A percentile compares a stretch with the other conserved stretches of the same genome.
These are phyloP conservation scores for Phataginus tetradactyla DNA, from an alignment of 2,797 vertebrate genomes.

Conservation along the genomic window DNA sequence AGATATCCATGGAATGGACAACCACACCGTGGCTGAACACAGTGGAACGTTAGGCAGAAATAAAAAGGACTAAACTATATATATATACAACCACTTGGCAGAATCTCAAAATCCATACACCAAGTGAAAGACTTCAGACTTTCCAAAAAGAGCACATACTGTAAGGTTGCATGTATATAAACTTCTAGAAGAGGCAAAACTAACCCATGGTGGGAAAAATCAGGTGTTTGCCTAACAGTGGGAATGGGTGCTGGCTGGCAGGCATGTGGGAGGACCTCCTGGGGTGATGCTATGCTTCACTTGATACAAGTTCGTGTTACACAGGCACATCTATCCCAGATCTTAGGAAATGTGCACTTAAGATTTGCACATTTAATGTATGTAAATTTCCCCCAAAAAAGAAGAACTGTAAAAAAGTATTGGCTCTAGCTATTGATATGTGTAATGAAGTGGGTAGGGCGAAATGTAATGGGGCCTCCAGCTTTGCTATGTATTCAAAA, in stretches of 20 bases:
- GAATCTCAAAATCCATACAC: not conserved
- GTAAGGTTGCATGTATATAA: not conserved
- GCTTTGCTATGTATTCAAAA: not conserved
- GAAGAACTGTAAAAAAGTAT: not conserved
- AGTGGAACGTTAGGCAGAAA: too few species aligned
- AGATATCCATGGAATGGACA: not conserved
- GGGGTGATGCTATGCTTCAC: not conserved
- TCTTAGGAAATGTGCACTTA: not conserved
- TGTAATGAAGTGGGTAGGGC: not conserved
- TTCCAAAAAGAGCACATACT: not conserved
- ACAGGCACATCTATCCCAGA: not conserved
- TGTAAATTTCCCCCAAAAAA: not conserved
- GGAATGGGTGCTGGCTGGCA: rapidly evolving
- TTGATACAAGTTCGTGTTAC: not conserved
- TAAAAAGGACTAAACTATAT: not conserved
- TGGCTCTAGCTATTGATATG: not conserved
- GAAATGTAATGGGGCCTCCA: not conserved
- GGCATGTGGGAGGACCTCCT: not conserved
- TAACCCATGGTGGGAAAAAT: not conserved
- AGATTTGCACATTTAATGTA: not conserved
- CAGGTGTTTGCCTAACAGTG: too few species aligned
- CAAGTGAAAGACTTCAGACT: not conserved
- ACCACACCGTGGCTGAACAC: too few species aligned
- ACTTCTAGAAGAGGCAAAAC: not conserved
- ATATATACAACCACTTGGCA: not conserved